Conservation (phyloP, 1,140 invertebrate species). For the Steinernema khuongi region DNA sequence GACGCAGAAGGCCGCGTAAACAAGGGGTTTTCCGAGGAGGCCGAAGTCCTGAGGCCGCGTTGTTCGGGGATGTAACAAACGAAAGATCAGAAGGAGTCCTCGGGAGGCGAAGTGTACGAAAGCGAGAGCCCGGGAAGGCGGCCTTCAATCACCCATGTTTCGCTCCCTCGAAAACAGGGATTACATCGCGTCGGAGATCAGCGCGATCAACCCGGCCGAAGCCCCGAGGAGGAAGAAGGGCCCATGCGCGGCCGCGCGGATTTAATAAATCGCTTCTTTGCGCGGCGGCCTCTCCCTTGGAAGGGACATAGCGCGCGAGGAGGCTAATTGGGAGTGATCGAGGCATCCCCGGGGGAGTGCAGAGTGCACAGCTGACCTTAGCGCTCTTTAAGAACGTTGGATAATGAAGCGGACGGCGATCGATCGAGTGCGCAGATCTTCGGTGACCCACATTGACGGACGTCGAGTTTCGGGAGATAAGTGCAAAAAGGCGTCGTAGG, state of each 20-base stretch:
- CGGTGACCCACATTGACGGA: not conserved
- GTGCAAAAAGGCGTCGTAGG: constrained; percentile 13
- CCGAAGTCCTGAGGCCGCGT: no score
- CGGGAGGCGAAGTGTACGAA: no score
- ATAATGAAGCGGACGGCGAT: not conserved
- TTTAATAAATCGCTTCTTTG: constrained; percentile 2
- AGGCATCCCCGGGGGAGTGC: not conserved
- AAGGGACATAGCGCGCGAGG: not conserved
- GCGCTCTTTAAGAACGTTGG: not conserved
- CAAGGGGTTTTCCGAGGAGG: no score
- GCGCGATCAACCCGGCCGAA: not conserved
- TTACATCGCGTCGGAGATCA: not conserved
- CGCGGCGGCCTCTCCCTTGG: constrained; percentile 1
- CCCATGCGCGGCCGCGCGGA: not conserved
- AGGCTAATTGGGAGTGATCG: not conserved
- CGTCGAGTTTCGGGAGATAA: constrained; percentile 2
- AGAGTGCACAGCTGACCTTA: constrained; percentile 1
- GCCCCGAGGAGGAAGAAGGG: not conserved
- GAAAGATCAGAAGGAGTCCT: no score
- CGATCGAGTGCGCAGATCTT: constrained; percentile 2
- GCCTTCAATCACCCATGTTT: constrained; percentile 9
- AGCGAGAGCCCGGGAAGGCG: not conserved
- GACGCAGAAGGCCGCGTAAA: no score
- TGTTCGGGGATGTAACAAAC: no score
- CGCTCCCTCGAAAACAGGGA: not conserved